Conservation (phyloP, 2,113 vertebrate species). For the Muscicapa adusta region DNA sequence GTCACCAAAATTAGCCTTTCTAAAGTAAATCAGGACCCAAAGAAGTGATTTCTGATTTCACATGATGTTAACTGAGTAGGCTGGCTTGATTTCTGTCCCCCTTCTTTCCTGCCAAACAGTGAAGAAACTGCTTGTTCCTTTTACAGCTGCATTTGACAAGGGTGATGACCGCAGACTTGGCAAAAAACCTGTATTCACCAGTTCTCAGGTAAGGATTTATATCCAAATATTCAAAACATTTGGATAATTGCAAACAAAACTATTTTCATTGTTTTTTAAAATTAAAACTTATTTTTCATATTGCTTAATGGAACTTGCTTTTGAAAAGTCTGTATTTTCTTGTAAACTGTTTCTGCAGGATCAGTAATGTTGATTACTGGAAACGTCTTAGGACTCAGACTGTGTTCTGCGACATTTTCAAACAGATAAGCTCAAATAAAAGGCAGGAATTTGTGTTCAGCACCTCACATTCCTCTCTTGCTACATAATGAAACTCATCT, state of each 20-base stretch:
- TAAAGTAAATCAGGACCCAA: background rate
- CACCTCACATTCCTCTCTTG: background rate
- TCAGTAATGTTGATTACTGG: background rate
- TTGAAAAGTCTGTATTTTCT: background rate
- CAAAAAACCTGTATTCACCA: slow-evolving; percentile 89
- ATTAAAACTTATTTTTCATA: background rate
- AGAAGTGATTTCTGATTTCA: background rate
- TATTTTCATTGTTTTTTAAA: background rate
- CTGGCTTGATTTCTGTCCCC: background rate
- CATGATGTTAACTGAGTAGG: background rate
- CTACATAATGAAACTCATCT: slow-evolving; percentile 23
- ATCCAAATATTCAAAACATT: background rate
- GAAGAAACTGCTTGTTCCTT: slow-evolving; percentile 48
- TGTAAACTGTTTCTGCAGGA: background rate
- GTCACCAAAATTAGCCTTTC: background rate
- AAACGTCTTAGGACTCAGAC: background rate
- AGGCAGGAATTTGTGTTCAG: slow-evolving; percentile 38
- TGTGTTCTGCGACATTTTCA: background rate
- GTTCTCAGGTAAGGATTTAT: slow-evolving; percentile 85
- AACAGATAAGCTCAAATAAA: slow-evolving; percentile 31
- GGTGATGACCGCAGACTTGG: slow-evolving; percentile 88
- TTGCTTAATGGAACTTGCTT: background rate
- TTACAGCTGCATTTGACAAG: slow-evolving; percentile 90
- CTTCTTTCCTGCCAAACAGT: background rate
- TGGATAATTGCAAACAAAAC: background rate